phyloP scores from a whole-genome alignment of 2,113 vertebrate genomes.

The Patagioenas fasciata region DNA sequence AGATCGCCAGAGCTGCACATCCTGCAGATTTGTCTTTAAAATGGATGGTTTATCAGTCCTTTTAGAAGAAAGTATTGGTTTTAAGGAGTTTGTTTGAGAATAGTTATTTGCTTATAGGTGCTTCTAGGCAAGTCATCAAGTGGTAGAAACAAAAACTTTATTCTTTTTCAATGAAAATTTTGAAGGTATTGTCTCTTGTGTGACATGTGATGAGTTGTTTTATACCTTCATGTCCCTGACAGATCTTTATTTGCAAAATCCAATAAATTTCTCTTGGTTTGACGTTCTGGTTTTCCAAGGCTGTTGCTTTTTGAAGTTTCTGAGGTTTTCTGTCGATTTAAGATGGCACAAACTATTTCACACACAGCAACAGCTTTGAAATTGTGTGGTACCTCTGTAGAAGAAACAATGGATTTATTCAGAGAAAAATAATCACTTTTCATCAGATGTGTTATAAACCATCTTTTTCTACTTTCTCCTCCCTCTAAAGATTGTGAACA shows the following conservation, averaged over 20 bases:
- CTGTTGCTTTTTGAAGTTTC: background rate
- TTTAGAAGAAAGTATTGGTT: background rate
- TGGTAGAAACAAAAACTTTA: background rate
- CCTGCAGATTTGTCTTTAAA: background rate
- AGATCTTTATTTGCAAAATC: background rate
- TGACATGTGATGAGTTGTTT: background rate
- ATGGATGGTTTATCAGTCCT: fast-evolving
- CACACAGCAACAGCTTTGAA: background rate
- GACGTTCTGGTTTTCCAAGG: background rate
- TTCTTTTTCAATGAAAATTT: background rate
- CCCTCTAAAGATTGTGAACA: background rate
- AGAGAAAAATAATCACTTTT: background rate
- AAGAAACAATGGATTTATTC: background rate
- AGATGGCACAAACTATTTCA: background rate
- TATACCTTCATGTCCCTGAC: background rate
- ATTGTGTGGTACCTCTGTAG: background rate
- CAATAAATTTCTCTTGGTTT: fast-evolving
- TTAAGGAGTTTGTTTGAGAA: background rate
- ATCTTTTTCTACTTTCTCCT: background rate
- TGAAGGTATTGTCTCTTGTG: background rate
- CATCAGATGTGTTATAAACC: background rate
- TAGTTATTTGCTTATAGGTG: background rate
- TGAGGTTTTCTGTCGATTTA: background rate
- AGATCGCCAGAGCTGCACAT: background rate
- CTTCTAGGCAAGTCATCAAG: background rate